phyloP scores from a whole-genome alignment of 1,140 invertebrate species.

The Leptinotarsa lineolata region DNA sequence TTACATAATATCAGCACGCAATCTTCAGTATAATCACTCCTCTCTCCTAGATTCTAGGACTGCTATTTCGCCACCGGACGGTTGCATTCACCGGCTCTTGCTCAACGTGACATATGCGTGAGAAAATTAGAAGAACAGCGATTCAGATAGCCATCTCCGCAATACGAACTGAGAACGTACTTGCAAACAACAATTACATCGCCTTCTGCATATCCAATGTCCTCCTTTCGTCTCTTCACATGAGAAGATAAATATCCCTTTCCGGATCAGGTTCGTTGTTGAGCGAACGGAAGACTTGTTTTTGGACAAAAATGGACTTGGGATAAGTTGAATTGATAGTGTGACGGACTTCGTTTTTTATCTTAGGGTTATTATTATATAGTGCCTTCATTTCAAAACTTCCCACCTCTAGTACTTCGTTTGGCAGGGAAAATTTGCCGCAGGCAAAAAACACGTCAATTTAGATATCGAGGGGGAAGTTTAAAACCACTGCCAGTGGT shows the following conservation, averaged over 20 bases:
- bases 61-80: not conserved
- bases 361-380: too few relatives aligned
- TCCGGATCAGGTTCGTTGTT: too few relatives aligned
- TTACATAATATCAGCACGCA: not conserved
- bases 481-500: too few relatives aligned
- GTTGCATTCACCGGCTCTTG: not conserved
- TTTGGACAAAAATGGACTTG: too few relatives aligned
- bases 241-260: not conserved
- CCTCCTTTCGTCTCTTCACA: not conserved
- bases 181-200: not conserved
- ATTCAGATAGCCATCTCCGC: not conserved
- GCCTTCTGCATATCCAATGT: not conserved
- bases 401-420: too few relatives aligned
- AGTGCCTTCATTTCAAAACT: too few relatives aligned
- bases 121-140: not conserved
- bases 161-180: not conserved
- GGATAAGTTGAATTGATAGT: too few relatives aligned
- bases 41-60: not conserved
- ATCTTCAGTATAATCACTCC: not conserved
- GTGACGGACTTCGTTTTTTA: too few relatives aligned
- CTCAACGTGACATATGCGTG: slow-evolving; percentile 5
- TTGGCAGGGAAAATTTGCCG: too few relatives aligned
- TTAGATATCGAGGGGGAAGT: too few relatives aligned
- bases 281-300: too few relatives aligned
- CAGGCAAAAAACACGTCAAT: too few relatives aligned